These are phyloP conservation scores for Heliornis fulica DNA, from an alignment of 2,113 vertebrate genomes.

Conservation along the genomic window DNA sequence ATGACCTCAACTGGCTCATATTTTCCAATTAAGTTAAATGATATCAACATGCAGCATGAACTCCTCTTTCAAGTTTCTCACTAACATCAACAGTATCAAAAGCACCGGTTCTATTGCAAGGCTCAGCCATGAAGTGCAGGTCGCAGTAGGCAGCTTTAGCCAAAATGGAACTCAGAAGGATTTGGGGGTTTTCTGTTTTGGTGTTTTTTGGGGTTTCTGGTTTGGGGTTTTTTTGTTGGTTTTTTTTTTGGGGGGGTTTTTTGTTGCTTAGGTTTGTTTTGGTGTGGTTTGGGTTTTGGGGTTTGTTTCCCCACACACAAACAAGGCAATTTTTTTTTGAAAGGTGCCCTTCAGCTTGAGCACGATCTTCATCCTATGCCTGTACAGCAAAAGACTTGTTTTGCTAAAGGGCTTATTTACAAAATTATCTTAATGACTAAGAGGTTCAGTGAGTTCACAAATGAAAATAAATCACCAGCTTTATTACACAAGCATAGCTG, in stretches of 20 bases:
- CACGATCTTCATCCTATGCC: neutral
- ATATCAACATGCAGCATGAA: neutral
- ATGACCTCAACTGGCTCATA: neutral
- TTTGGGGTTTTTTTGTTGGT: too few relatives aligned
- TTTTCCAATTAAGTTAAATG: slow-evolving; percentile 9
- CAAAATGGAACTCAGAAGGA: neutral
- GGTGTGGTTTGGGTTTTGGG: too few relatives aligned
- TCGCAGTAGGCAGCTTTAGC: neutral
- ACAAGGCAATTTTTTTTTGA: neutral
- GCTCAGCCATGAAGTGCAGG: neutral
- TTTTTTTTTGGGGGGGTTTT: neutral
- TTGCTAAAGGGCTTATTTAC: neutral
- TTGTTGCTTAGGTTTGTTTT: too few relatives aligned
- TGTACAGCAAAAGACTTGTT: neutral
- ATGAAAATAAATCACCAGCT: slow-evolving; percentile 12
- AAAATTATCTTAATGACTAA: neutral
- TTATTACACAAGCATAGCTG: neutral
- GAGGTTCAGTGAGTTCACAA: slow-evolving; percentile 8
- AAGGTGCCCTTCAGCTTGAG: neutral
- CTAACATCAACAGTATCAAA: neutral
- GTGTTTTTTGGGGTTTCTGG: too few relatives aligned
- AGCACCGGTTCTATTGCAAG: neutral
- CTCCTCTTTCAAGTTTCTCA: neutral
- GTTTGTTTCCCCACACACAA: too few relatives aligned
- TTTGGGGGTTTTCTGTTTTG: too few relatives aligned